Conservation (phyloP, 1,140 invertebrate genomes). For the Aradophagus sp. region DNA sequence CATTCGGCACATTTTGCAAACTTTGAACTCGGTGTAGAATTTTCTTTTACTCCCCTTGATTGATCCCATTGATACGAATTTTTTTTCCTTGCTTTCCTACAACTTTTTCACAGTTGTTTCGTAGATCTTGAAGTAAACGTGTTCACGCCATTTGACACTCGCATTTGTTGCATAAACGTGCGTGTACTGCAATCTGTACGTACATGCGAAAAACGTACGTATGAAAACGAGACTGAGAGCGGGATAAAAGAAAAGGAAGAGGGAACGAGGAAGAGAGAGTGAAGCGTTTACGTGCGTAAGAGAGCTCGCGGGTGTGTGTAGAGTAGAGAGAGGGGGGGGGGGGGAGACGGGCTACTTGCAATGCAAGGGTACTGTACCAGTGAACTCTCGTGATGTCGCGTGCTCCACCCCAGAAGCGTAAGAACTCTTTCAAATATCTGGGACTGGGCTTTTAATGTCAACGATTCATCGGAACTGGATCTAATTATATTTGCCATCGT, state of each 20-base stretch:
- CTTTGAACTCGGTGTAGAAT: too few relatives aligned
- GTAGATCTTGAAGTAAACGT: too few relatives aligned
- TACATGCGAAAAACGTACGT: constrained; percentile 19
- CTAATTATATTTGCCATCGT: not conserved
- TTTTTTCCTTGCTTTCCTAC: too few relatives aligned
- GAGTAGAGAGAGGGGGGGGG: too few relatives aligned
- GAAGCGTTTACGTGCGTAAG: constrained; percentile 46
- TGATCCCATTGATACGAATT: too few relatives aligned
- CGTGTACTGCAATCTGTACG: constrained; percentile 26
- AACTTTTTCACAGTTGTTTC: too few relatives aligned
- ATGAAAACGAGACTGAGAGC: constrained; percentile 33
- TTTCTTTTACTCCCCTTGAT: too few relatives aligned
- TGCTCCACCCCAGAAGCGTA: constrained; percentile 50
- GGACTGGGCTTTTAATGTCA: constrained; percentile 29
- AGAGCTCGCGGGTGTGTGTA: too few relatives aligned
- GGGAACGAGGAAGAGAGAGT: constrained; percentile 73
- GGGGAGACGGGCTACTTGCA: too few relatives aligned
- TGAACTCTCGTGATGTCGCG: constrained; percentile 68
- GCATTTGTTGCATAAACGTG: not conserved
- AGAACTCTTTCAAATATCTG: constrained; percentile 42
- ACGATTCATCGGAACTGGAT: constrained; percentile 3
- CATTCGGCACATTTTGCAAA: too few relatives aligned
- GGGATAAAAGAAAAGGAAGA: constrained; percentile 29
- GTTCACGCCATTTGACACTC: too few relatives aligned
- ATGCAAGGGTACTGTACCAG: constrained; percentile 73